These are phyloP conservation scores for Ormyrus rosae DNA, from an alignment of 2,888 invertebrate genomes.

Conservation along the genomic window DNA sequence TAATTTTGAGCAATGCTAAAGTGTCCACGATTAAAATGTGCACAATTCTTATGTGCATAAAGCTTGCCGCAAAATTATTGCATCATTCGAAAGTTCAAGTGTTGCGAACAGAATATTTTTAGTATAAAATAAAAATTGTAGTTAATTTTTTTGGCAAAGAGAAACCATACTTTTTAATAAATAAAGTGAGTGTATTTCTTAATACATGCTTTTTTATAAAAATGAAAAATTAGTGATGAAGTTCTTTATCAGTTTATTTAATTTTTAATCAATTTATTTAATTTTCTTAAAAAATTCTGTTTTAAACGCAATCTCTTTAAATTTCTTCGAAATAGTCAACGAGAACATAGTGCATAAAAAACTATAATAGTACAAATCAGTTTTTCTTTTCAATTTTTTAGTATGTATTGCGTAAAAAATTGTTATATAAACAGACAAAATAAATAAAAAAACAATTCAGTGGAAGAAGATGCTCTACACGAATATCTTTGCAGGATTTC, in stretches of 20 bases:
- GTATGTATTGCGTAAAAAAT: no score
- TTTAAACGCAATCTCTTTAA: slow-evolving; percentile 1
- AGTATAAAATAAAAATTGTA: no score
- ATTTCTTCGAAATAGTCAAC: slow-evolving; percentile 16
- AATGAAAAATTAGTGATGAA: no score
- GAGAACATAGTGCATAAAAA: not conserved
- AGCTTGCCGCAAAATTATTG: slow-evolving; percentile 1
- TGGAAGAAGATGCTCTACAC: slow-evolving; percentile 43
- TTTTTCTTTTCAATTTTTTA: not conserved
- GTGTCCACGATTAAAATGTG: no score
- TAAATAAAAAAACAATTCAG: slow-evolving; percentile 17
- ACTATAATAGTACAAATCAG: no score
- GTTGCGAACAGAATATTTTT: slow-evolving; percentile 22
- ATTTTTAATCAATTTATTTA: not conserved
- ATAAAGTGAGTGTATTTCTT: no score
- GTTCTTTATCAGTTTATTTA: not conserved
- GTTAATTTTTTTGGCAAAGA: no score
- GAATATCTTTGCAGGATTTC: slow-evolving; percentile 29
- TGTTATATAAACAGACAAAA: not conserved
- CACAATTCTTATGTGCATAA: no score
- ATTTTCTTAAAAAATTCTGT: slow-evolving; percentile 16
- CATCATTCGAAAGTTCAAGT: slow-evolving; percentile 27
- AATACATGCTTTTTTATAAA: no score
- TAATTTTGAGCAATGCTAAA: no score
- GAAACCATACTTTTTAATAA: no score